Evolutionary conservation across 2,888 invertebrate species (phyloP).

Genomic region (Xylota segnis): DNA sequence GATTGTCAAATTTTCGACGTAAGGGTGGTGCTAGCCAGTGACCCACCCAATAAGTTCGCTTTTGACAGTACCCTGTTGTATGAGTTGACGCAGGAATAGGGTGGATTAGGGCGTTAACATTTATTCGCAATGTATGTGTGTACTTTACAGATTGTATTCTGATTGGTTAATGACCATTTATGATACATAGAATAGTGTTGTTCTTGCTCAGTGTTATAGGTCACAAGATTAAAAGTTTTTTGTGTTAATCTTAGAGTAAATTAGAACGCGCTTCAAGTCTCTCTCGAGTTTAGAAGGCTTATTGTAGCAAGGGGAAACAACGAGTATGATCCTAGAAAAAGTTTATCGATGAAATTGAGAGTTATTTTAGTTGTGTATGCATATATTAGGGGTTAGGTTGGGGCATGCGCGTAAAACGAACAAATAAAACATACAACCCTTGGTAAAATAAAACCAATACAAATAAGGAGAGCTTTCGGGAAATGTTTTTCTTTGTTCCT

Average conservation of each 20-base stretch:
- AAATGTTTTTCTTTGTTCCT: conserved; percentile 40
- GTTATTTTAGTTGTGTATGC: conserved; percentile 68
- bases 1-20: conserved; percentile 67
- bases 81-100: conserved; percentile 72
- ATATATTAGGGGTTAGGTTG: conserved; percentile 41
- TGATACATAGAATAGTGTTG: conserved; percentile 59
- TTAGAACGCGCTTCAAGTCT: conserved; percentile 74
- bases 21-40: conserved; percentile 63
- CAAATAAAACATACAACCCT: neutral
- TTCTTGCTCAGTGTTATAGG: conserved; percentile 75
- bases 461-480: conserved; percentile 57
- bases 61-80: neutral
- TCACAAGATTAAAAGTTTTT: conserved; percentile 74
- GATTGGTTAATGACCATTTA: conserved; percentile 67
- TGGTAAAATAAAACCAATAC: conserved; percentile 54
- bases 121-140: conserved; percentile 31
- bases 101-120: conserved; percentile 68
- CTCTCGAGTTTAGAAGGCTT: conserved; percentile 59
- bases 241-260: conserved; percentile 74
- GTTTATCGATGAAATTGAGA: conserved; percentile 75
- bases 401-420: conserved; percentile 55
- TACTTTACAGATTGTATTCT: conserved; percentile 38
- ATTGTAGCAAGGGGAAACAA: conserved; percentile 52
- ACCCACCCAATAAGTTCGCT: conserved; percentile 59
- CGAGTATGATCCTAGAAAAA: conserved; percentile 68